Base-by-base conservation (phyloP, 2,113 vertebrate genomes). In the Ploceus nigricollis region DNA sequence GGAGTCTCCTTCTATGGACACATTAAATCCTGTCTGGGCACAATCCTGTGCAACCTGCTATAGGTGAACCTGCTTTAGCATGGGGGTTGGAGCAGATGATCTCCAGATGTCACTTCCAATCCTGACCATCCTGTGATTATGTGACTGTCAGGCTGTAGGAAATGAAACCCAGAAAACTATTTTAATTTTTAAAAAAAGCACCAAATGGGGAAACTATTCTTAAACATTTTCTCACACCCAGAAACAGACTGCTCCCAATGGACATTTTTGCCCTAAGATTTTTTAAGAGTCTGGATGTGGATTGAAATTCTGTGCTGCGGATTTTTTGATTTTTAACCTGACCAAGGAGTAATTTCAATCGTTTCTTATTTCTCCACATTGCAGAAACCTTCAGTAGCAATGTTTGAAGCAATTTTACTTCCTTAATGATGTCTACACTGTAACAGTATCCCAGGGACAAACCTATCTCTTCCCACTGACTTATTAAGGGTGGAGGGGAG, bases 351-450 rank as follows among this genome's bases (percentile, higher is more conserved):
- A 87, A 96, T 94, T 97, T 94, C 87, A 75, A 89, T 69, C 24
- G 20, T 97, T 98, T 96, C 35, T 39, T 71, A 40, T 63, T 66
- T 81, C 92, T 77, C 28, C 54, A 97, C 56, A 56, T 30, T 96
- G 82, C 70, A 94, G 93, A 97, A 96, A 87, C 16, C 51, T 93
- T 60, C 79, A 76, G 50, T 79, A 89, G 57, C 11, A 96, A 80
- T 61, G 72, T 94, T 93, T 95, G 90, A 95, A 96, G 78, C 68
- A 92, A 69, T 94, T 97, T 97, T 93, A 70, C 83, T 69, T 80
- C 68, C 54, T 92, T 96, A 95, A 96, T 87, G 78, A 85, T 39
- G 28, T 68, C 78, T 97, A 76, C 50, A 60, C 47, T 90, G 42
- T 84, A 89, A 53, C 89, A 94, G 87, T 50, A 95, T 89, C 8